These are phyloP conservation scores for Rhea pennata DNA, from an alignment of 2,113 vertebrate genomes.

Conservation along the genomic window DNA sequence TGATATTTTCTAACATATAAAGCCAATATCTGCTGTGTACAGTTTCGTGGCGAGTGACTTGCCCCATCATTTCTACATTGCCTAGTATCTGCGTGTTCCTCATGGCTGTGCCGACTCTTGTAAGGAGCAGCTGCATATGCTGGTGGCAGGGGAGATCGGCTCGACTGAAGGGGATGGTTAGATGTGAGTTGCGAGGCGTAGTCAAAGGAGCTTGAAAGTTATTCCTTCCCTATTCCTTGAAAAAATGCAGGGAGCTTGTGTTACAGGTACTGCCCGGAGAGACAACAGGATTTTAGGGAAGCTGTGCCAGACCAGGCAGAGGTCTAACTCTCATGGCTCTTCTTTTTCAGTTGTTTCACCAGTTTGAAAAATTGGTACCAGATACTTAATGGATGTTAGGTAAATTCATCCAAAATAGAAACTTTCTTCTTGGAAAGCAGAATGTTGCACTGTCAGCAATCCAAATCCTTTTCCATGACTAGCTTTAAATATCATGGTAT, in stretches of 20 bases:
- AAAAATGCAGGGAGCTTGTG: neutral
- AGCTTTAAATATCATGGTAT: neutral
- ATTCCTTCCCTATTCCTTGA: neutral
- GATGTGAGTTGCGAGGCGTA: neutral
- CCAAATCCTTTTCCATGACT: neutral
- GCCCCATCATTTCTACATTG: neutral
- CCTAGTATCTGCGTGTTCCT: neutral
- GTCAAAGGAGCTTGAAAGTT: neutral
- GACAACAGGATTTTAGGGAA: neutral
- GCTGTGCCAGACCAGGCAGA: neutral
- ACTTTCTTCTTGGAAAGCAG: neutral
- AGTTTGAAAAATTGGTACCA: neutral
- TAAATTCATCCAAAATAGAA: neutral
- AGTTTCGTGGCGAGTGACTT: neutral
- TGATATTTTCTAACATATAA: neutral
- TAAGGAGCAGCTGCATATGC: neutral
- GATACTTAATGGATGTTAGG: neutral
- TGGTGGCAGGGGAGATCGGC: neutral
- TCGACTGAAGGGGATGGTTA: neutral
- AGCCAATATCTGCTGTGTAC: neutral
- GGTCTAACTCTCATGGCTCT: neutral
- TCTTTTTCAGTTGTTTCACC: neutral
- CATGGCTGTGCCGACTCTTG: neutral
- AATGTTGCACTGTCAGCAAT: neutral
- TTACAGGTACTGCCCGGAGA: neutral